Conservation (phyloP, 1,140 invertebrate genomes). For the Pseudomyrmex pallidus region DNA sequence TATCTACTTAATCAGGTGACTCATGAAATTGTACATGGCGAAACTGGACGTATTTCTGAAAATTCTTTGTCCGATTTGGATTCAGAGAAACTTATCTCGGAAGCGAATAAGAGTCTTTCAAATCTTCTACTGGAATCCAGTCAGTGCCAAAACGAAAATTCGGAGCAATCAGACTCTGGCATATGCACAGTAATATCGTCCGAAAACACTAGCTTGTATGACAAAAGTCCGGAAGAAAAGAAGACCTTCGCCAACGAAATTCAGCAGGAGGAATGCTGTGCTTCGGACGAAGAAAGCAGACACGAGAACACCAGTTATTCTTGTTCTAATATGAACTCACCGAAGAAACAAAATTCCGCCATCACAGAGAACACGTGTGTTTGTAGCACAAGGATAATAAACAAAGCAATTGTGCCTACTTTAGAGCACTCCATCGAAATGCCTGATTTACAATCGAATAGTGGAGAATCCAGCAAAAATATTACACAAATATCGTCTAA, state of each 20-base stretch:
- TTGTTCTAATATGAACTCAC: slow-evolving; percentile 80
- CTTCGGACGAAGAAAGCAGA: slow-evolving; percentile 70
- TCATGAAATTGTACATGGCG: slow-evolving; percentile 77
- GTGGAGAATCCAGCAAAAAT: slow-evolving; percentile 67
- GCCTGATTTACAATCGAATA: slow-evolving; percentile 38
- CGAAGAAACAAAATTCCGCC: slow-evolving; percentile 75
- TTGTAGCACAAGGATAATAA: slow-evolving; percentile 68
- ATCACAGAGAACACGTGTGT: slow-evolving; percentile 78
- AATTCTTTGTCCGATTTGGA: slow-evolving; percentile 86
- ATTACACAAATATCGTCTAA: slow-evolving; percentile 77
- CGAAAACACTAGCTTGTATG: slow-evolving; percentile 89
- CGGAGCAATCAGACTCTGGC: slow-evolving; percentile 88
- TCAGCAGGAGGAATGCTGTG: slow-evolving; percentile 45
- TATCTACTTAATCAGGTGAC: slow-evolving; percentile 82
- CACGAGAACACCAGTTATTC: slow-evolving; percentile 82
- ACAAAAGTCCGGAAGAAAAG: slow-evolving; percentile 84
- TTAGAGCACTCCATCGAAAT: slow-evolving; percentile 69
- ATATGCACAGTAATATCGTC: slow-evolving; percentile 87
- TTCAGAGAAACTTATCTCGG: slow-evolving; percentile 87
- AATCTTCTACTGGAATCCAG: slow-evolving; percentile 86
- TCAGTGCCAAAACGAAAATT: slow-evolving; percentile 83
- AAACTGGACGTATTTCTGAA: slow-evolving; percentile 78
- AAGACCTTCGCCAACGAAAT: slow-evolving; percentile 80
- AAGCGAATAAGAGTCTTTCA: slow-evolving; percentile 89
- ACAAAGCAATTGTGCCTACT: slow-evolving; percentile 21